Evolutionary conservation across 1,140 invertebrate genomes (phyloP), one percentile per base, ranked within the genome.

Genomic region (Leptopilina boulardi): DNA sequence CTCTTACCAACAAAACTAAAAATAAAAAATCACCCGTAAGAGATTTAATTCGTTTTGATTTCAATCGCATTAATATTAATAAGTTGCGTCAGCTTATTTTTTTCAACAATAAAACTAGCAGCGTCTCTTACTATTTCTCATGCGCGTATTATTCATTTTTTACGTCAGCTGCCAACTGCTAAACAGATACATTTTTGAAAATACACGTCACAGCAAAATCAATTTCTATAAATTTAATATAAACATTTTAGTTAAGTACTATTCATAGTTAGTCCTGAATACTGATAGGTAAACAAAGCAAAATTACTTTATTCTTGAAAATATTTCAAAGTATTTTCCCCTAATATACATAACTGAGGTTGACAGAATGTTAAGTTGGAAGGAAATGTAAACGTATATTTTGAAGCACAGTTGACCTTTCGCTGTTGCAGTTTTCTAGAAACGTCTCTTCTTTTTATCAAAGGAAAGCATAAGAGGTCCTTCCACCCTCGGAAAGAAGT

Each of bases 401-500:
- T 51, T 51, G 47, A 51, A 51, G n/a, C 47, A 51, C 47, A 51
- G n/a, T 51, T 51, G 47, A 51, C 47, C 47, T 51, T 18, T 51
- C 18, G n/a, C 47, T 51, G n/a, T 51, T 18, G 47, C 47, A 51
- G n/a, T 51, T 51, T 51, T 51, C 15, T 66, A 34, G 59, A 30
- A 30, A 13, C 59, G 15, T 23, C 30, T 30, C 21, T 30, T 30
- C 23, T 6, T 51, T 66, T 30, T 66, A n/a, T 30, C 26, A 30
- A 34, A 66, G 59, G 26, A 66, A 66, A 30, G 11, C 23, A 66
- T 26, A 15, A 66, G 59, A 66, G 59, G 59, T n/a, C 59, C 59
- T 66, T 66, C 59, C 59, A 66, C 74, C 82, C 74, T 71, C 56
- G 11, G 21, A 77, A 74, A 75, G 79, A 76, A 77, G 30, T 76